Evolutionary conservation across 2,113 vertebrate species (phyloP), one percentile per base, ranked within the genome.

Genomic region (Neomonachus schauinslandi): DNA sequence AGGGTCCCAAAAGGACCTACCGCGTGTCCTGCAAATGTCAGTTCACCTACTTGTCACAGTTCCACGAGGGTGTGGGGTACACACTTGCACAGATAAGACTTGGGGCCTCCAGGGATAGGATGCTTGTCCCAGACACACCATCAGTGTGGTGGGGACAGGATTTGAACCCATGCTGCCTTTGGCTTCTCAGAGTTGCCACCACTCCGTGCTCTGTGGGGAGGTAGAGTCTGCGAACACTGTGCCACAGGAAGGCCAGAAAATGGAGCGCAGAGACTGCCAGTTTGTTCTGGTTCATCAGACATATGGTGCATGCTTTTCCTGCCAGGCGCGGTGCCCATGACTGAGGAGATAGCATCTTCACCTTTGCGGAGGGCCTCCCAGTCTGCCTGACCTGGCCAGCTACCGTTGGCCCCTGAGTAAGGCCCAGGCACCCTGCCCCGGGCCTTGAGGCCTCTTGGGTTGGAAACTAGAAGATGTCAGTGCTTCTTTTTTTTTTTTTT

Each of bases 21-120:
- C 2, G 0, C 42, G 24, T 28, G 26, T 1, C 16, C 15, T 2
- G n/a, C 16, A 36, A 24, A 9, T 26, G 76, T 77, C n/a, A n/a
- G 33, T 31, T 18, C 39, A 0, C 0, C 4, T 13, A 19, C 28
- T 33, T 81, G 8, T 42, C 28, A 3, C 18, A 36, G 21, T 71
- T 24, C 28, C 6, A 4, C 14, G 7, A 46, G 51, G n/a, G 3
- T 9, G 1, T 19, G 0, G 7, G 1, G 1, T 39, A 14, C 42
- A 13, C 7, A 3, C 26, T 39, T 61, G 53, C 59, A 59, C n/a
- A 55, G 2, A n/a, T 31, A 8, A 33, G 36, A 87, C 31, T 18
- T n/a, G 36, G 77, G 5, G 22, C n/a, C 67, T 57, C 39, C 26
- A 79, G 61, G 49, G 10, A 12, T 61, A 26, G 24, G 18, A 4